Conservation (phyloP, 2,888 invertebrate species). For the Thyatira batis region DNA sequence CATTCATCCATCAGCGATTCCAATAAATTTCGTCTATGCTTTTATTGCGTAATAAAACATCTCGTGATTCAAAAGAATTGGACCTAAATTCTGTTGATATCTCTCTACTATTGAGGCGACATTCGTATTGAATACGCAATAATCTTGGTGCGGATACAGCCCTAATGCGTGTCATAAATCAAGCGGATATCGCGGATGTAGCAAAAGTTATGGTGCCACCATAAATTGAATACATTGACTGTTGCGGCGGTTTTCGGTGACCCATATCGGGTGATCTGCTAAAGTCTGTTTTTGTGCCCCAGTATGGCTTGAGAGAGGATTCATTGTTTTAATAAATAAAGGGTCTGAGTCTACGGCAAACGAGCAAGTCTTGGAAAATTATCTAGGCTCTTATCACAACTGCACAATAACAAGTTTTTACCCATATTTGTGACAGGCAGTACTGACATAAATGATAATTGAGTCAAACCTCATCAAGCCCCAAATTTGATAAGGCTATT, state of each 20-base stretch:
- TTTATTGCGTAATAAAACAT: slow-evolving; percentile 14
- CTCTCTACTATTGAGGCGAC: slow-evolving; percentile 22
- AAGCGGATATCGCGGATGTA: slow-evolving; percentile 52
- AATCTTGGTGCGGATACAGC: slow-evolving; percentile 46
- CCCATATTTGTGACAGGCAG: background rate
- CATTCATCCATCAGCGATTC: slow-evolving; percentile 8
- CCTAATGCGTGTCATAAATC: slow-evolving; percentile 58
- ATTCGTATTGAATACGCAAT: slow-evolving; percentile 36
- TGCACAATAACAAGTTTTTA: too few species aligned
- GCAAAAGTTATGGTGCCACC: slow-evolving; percentile 59
- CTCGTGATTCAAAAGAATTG: slow-evolving; percentile 10
- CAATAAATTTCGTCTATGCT: slow-evolving; percentile 6
- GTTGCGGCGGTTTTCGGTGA: slow-evolving; percentile 38
- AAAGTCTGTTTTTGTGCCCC: background rate
- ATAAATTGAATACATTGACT: slow-evolving; percentile 60
- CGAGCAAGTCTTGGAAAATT: too few species aligned
- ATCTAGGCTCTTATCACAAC: too few species aligned
- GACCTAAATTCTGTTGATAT: slow-evolving; percentile 14
- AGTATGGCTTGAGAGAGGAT: background rate
- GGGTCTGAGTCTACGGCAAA: background rate
- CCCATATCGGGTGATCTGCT: slow-evolving; percentile 21
- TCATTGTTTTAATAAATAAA: background rate
- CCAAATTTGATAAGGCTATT: background rate
- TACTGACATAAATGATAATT: background rate
- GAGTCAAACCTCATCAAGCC: background rate